Percentiles rank a stretch among this genome's conserved stretches.
Evolutionary conservation across 2,113 vertebrate species (phyloP).

Genomic region (Trachemys scripta): DNA sequence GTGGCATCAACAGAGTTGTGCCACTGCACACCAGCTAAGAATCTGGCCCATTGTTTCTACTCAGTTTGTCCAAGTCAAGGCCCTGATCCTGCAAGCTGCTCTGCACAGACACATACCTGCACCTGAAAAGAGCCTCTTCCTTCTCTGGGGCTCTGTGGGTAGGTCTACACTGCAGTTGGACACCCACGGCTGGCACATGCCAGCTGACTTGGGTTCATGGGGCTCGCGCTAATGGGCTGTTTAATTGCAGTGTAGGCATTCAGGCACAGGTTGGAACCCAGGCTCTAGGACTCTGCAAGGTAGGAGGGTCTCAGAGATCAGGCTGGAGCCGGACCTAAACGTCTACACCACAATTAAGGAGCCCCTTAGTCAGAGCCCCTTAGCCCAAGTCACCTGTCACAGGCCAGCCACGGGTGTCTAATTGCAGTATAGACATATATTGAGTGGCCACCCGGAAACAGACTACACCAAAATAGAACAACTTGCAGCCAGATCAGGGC

Average conservation of each 20-base stretch:
- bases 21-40: constrained; percentile 12
- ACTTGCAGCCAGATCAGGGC: background rate
- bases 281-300: background rate
- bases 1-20: constrained; percentile 4
- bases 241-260: background rate
- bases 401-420: background rate
- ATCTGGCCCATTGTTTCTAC: background rate
- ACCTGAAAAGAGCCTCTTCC: background rate
- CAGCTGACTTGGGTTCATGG: background rate
- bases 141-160: background rate
- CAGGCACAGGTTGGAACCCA: background rate
- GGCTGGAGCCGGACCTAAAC: background rate
- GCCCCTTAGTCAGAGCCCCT: background rate
- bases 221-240: background rate
- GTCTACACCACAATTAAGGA: background rate
- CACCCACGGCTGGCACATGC: background rate
- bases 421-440: background rate
- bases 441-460: background rate
- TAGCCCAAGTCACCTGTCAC: background rate
- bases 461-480: rapidly evolving
- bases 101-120: background rate
- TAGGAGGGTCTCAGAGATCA: background rate
- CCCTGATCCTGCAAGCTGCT: background rate
- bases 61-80: background rate
- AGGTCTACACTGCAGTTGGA: background rate